Evolutionary conservation across 2,888 invertebrate genomes (phyloP), one percentile per base, ranked within the genome.

Genomic region (Ennomos quercinarius): DNA sequence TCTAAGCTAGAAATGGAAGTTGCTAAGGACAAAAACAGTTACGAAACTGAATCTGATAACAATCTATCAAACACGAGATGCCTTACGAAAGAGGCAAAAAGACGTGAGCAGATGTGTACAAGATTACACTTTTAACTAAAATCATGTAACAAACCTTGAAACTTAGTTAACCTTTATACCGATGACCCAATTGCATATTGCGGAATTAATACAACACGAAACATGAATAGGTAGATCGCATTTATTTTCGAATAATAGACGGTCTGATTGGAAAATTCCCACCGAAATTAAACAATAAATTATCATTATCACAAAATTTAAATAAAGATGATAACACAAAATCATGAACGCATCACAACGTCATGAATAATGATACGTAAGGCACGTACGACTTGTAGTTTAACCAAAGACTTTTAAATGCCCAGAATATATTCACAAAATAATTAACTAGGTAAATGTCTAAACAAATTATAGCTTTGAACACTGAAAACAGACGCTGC

Each of bases 401-500:
- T 43, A 34, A 10, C 9, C 6, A 34, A 46, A 10, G 46, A 17
- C 13, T 35, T 41, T 35, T 12, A 50, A 50, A 34, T 41, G 12
- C 11, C 34, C 9, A 11, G 11, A 12, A 43, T 10, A 49, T 41
- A 51, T 41, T 27, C 42, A 43, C 37, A 55, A 42, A 38, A 55
- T 60, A 60, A 59, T 59, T 59, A 54, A 46, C 60, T 51, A 55
- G 47, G 55, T 56, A 60, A 60, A 60, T 47, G 51, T 47, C 54
- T 27, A 9, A 40, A 47, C 54, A 43, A 51, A 60, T 60, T 55
- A 60, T 50, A 47, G 55, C 43, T 55, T 47, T 47, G 43, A 47
- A 43, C 42, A 47, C 35, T 50, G 55, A 43, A 61, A 47, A 46
- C 53, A 54, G 61, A 46, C 58, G 46, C 35, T 59, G 57, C 62